Percentiles rank a stretch among this genome's conserved stretches.
Conservation (phyloP, 2,888 invertebrate species). For the Resseliella maxima region DNA sequence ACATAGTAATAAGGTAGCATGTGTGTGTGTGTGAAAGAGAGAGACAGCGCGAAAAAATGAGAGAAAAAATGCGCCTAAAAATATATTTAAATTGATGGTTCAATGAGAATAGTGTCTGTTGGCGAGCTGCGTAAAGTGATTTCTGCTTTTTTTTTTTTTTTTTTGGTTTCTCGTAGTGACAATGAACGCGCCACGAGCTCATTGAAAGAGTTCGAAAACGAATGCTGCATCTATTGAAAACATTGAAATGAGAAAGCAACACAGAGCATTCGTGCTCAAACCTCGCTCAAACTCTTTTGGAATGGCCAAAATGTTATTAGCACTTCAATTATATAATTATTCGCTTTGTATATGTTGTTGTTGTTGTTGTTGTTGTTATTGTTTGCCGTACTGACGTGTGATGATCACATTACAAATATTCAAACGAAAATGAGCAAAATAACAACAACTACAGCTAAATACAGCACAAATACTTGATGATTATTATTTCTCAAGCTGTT, state of each 20-base stretch:
- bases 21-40: neutral
- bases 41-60: neutral
- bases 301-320: slow-evolving; percentile 7
- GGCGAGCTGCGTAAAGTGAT: neutral
- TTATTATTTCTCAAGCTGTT: neutral
- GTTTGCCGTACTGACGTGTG: neutral
- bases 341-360: neutral
- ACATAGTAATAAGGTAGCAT: neutral
- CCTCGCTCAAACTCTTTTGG: neutral
- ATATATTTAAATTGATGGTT: slow-evolving; percentile 21
- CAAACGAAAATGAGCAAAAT: neutral
- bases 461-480: neutral
- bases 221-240: neutral
- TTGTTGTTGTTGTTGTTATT: neutral
- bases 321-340: slow-evolving; percentile 2
- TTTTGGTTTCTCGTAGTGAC: neutral
- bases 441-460: neutral
- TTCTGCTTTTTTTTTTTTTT: too few relatives aligned
- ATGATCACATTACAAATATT: slow-evolving; percentile 19
- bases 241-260: neutral
- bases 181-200: slow-evolving; percentile 3
- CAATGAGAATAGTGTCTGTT: neutral
- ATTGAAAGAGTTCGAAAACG: slow-evolving; percentile 1
- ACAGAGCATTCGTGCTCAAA: neutral
- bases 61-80: slow-evolving; percentile 2